Evolutionary conservation across 2,888 invertebrate genomes (phyloP).

Genomic region (Sinhomidia bicolor): DNA sequence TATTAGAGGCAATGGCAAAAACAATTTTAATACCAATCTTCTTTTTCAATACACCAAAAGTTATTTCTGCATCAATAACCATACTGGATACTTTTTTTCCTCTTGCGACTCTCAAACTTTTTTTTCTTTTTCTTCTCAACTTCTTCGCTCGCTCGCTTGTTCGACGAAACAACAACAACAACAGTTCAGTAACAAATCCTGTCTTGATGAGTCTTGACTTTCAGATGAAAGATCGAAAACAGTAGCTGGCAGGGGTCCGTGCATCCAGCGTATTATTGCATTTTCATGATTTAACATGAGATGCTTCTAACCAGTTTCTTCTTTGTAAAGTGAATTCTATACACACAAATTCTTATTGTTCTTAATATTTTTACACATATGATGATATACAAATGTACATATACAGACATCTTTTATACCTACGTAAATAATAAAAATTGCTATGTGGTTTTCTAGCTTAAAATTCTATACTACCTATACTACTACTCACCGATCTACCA

Average conservation of each 20-base stretch:
- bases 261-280: conserved; percentile 37
- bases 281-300: conserved; percentile 33
- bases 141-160: no score
- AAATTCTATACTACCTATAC: not conserved
- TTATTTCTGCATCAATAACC: conserved; percentile 70
- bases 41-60: conserved; percentile 5
- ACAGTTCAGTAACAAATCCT: conserved; percentile 34
- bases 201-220: conserved; percentile 69
- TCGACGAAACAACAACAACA: not conserved
- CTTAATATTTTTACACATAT: conserved; percentile 8
- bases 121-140: not conserved
- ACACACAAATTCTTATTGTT: not conserved
- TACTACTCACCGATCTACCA: no score
- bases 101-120: conserved; percentile 9
- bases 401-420: not conserved
- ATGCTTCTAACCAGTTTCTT: conserved; percentile 62
- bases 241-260: conserved; percentile 70
- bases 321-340: not conserved
- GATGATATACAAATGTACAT: not conserved
- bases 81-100: conserved; percentile 51
- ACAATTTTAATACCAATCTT: conserved; percentile 19
- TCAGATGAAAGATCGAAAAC: conserved; percentile 69
- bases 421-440: not conserved
- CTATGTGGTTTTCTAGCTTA: not conserved
- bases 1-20: conserved; percentile 8